Percentiles rank a stretch among this genome's conserved stretches.
Conservation (phyloP, 2,113 vertebrate genomes). For the Eulemur rufifrons region DNA sequence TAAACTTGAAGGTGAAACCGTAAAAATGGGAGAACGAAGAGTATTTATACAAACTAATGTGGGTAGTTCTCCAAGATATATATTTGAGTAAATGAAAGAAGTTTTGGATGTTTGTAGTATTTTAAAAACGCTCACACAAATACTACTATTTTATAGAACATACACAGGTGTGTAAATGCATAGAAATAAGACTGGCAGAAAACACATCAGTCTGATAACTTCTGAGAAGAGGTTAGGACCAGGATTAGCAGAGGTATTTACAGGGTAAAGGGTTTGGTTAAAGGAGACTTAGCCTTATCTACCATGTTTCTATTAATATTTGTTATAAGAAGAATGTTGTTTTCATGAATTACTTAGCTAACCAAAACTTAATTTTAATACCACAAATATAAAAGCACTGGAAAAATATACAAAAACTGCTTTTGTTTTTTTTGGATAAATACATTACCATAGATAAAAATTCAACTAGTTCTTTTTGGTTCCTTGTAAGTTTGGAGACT, state of each 20-base stretch:
- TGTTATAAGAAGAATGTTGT: not conserved
- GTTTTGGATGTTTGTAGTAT: not conserved
- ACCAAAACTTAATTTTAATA: not conserved
- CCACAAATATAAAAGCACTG: not conserved
- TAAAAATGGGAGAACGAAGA: not conserved
- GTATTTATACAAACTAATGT: not conserved
- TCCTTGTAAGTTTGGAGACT: not conserved
- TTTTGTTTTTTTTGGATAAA: not conserved
- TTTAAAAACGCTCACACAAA: not conserved
- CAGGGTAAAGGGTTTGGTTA: not conserved
- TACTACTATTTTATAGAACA: not conserved
- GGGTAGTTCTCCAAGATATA: not conserved
- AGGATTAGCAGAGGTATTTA: not conserved
- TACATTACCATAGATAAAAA: not conserved
- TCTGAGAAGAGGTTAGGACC: not conserved
- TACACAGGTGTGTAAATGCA: not conserved
- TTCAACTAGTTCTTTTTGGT: not conserved
- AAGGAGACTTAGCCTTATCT: not conserved
- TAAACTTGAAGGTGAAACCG: not conserved
- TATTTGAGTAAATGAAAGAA: slow-evolving; percentile 7
- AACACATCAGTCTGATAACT: not conserved
- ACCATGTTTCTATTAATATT: not conserved
- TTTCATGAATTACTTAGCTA: not conserved
- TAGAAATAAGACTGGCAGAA: not conserved
- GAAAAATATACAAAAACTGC: not conserved